Conservation (phyloP, 92 coral and sea anemone species). For the Siderastrea radians region DNA sequence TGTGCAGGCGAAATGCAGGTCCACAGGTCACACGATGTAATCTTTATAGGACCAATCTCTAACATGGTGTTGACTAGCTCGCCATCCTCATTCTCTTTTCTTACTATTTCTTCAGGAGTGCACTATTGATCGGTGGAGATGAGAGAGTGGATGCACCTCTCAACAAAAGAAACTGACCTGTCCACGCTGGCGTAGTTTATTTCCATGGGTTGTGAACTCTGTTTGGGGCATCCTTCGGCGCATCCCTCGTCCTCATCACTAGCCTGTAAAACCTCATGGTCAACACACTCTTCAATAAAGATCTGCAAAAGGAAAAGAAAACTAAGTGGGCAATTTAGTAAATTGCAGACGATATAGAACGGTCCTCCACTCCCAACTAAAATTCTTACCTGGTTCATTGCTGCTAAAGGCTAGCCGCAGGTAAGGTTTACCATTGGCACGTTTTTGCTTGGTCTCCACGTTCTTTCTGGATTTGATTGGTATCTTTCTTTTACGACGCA, state of each 20-base stretch:
- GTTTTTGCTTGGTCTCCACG: not conserved
- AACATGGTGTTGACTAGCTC: not conserved
- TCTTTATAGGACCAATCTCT: slow-evolving; percentile 36
- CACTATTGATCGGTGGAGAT: slow-evolving; percentile 6
- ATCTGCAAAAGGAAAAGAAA: slow-evolving; percentile 6
- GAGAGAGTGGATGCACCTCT: not conserved
- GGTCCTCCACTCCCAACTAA: not conserved
- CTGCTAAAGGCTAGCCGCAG: slow-evolving; percentile 10
- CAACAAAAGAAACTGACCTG: not conserved
- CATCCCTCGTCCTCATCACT: not conserved
- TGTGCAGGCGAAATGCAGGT: slow-evolving; percentile 10
- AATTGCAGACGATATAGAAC: not conserved
- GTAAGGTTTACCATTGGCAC: not conserved
- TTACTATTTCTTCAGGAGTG: not conserved
- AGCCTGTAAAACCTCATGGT: not conserved
- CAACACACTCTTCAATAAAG: slow-evolving; percentile 3
- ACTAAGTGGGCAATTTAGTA: not conserved
- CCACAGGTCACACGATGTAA: slow-evolving; percentile 39
- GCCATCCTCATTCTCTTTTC: not conserved
- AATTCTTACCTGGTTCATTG: slow-evolving; percentile 8
- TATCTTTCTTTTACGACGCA: slow-evolving; percentile 14
- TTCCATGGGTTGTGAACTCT: not conserved
- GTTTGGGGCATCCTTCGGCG: not conserved
- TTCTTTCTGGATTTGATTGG: not conserved
- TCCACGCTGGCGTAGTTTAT: not conserved